phyloP scores from a whole-genome alignment of 35 echinoderm and acorn worm species.

The Amphiura filiformis region DNA sequence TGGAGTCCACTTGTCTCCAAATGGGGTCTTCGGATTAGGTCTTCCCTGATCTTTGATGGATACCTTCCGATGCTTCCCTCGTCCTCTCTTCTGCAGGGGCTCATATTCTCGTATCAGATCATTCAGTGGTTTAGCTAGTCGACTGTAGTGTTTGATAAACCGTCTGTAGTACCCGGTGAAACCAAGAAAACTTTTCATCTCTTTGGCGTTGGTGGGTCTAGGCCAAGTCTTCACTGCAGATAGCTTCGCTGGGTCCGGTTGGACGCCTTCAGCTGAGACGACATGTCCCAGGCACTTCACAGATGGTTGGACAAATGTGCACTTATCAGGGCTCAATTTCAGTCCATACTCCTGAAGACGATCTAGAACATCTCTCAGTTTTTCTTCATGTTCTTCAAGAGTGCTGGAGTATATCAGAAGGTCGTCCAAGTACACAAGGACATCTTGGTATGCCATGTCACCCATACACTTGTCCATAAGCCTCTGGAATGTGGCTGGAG shows the following conservation, averaged over 20 bases:
- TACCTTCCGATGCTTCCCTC: not conserved
- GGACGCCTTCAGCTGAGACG: slow-evolving; percentile 43
- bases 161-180: slow-evolving; percentile 76
- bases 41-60: not conserved
- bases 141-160: slow-evolving; percentile 45
- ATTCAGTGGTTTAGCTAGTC: slow-evolving; percentile 54
- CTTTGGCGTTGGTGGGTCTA: slow-evolving; percentile 38
- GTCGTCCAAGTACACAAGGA: slow-evolving; percentile 64
- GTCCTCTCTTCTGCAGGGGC: not conserved
- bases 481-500: slow-evolving; percentile 67
- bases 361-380: slow-evolving; percentile 27
- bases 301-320: slow-evolving; percentile 30
- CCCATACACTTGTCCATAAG: slow-evolving; percentile 71
- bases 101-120: not conserved
- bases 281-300: slow-evolving; percentile 84
- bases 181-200: slow-evolving; percentile 57
- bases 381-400: slow-evolving; percentile 49
- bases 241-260: slow-evolving; percentile 59
- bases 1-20: slow-evolving; percentile 41
- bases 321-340: slow-evolving; percentile 53
- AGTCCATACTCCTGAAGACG: slow-evolving; percentile 39
- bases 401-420: slow-evolving; percentile 48
- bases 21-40: not conserved
- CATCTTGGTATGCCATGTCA: slow-evolving; percentile 23
- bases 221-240: slow-evolving; percentile 53